Evolutionary conservation across 1,140 invertebrate genomes (phyloP).

Genomic region (Ceratosolen solmsi): DNA sequence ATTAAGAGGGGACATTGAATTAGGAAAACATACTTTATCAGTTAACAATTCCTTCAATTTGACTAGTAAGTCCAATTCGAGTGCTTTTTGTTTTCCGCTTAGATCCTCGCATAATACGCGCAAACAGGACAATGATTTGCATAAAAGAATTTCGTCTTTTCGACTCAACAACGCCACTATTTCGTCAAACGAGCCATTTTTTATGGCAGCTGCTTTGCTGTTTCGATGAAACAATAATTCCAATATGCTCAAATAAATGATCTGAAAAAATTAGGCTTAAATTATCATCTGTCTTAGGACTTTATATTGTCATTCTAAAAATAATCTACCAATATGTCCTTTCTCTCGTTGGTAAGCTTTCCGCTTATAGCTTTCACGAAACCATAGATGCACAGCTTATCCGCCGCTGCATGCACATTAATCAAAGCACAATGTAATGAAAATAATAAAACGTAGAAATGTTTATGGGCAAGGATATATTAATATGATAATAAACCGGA

Average conservation of each 20-base stretch:
- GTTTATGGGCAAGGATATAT: not conserved
- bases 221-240: constrained; percentile 52
- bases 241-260: constrained; percentile 54
- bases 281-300: no score
- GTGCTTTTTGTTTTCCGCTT: constrained; percentile 52
- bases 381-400: constrained; percentile 49
- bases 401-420: constrained; percentile 43
- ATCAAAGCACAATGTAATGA: not conserved
- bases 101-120: constrained; percentile 55
- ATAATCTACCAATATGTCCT: constrained; percentile 53
- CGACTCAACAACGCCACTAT: constrained; percentile 52
- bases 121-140: constrained; percentile 53
- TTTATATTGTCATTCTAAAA: no score
- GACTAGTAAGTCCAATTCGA: constrained; percentile 6
- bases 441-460: not conserved
- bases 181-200: constrained; percentile 54
- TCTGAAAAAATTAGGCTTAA: constrained; percentile 48
- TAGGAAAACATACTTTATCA: constrained; percentile 22
- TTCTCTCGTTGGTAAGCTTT: constrained; percentile 50
- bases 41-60: constrained; percentile 1
- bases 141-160: constrained; percentile 54
- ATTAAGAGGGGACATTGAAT: no score
- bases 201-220: constrained; percentile 50
- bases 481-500: constrained; percentile 11
- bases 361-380: constrained; percentile 53